phyloP scores from a whole-genome alignment of 1,140 invertebrate species.

The Thaumetopoea pityocampa region DNA sequence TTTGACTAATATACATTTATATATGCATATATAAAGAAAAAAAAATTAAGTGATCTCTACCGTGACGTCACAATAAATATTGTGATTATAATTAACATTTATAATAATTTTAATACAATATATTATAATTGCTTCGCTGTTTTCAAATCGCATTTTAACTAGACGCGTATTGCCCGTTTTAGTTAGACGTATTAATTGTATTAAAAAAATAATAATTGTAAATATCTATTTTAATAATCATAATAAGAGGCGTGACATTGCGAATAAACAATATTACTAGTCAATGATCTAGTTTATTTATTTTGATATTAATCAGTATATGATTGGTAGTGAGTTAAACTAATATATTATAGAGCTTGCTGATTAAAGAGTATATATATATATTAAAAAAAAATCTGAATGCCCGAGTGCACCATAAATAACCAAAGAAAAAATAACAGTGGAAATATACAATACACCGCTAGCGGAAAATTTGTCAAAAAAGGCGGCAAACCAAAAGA shows the following conservation, averaged over 20 bases:
- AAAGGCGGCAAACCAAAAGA: conserved; percentile 15
- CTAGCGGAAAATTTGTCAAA: conserved; percentile 17
- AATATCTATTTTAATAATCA: conserved; percentile 35
- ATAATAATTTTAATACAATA: conserved; percentile 27
- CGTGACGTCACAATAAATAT: conserved; percentile 69
- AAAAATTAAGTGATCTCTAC: conserved; percentile 66
- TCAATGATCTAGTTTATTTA: conserved; percentile 73
- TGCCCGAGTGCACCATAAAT: conserved; percentile 18
- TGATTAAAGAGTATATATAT: conserved; percentile 14
- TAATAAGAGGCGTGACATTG: conserved; percentile 46
- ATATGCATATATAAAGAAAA: conserved; percentile 65
- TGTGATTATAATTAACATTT: conserved; percentile 47
- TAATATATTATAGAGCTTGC: conserved; percentile 29
- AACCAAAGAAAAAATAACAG: conserved; percentile 29
- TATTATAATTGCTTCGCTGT: conserved; percentile 33
- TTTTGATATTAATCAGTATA: conserved; percentile 41
- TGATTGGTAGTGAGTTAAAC: conserved; percentile 36
- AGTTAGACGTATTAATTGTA: conserved; percentile 33
- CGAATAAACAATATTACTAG: conserved; percentile 67
- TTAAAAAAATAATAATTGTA: conserved; percentile 32
- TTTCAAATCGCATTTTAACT: conserved; percentile 44
- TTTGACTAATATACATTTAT: conserved; percentile 41
- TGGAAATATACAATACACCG: conserved; percentile 12
- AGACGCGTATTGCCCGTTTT: conserved; percentile 42
- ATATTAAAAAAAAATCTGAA: conserved; percentile 22